Base-by-base conservation (phyloP, 2,113 vertebrate genomes). In the Chloropsis cyanopogon region DNA sequence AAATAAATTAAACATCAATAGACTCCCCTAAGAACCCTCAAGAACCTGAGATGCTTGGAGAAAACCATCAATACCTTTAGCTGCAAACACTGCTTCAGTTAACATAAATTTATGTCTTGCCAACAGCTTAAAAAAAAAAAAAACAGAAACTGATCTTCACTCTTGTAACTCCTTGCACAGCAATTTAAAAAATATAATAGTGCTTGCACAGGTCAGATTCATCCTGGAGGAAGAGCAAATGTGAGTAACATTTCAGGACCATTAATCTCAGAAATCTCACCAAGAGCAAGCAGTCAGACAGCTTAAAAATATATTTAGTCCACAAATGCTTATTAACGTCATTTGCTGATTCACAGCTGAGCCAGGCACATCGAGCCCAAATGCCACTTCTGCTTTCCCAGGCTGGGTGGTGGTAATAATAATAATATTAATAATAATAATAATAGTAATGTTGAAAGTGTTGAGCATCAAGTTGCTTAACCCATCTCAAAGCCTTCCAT, bases 271-370 rank as follows among this genome's bases (percentile, higher is more conserved):
- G 54, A 70, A 86, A 88, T 70, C 93, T 94, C 92, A 82, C 64
- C 69, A 44, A 41, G 61, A 95, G 41, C 86, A 90, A 95, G 93
- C 64, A 95, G 93, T 44, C 90, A 82, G 76, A 78, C 76, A 95
- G 94, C 88, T 96, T 94, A 92, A 93, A 95, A 97, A 96, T 97
- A 97, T 95, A 96, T 96, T 95, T 95, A 96, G 93, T 88, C 88
- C 92, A 75, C 88, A 95, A 96, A 95, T 79, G 88, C 92, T 93
- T 90, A 84, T 94, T 95, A 96, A 94, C 64, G n/a, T 96, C 94
- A 93, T 86, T 64, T 68, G 88, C 90, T 92, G 90, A 95, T 96
- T 95, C 95, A 94, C 88, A 86, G 95, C 93, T 71, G 44, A 96
- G 93, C 88, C 54, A 23, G 59, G 41, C 6, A 20, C 82, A 77